Evolutionary conservation across 2,888 invertebrate genomes (phyloP), one percentile per base, ranked within the genome.

Genomic region (Exocentrus adspersus): DNA sequence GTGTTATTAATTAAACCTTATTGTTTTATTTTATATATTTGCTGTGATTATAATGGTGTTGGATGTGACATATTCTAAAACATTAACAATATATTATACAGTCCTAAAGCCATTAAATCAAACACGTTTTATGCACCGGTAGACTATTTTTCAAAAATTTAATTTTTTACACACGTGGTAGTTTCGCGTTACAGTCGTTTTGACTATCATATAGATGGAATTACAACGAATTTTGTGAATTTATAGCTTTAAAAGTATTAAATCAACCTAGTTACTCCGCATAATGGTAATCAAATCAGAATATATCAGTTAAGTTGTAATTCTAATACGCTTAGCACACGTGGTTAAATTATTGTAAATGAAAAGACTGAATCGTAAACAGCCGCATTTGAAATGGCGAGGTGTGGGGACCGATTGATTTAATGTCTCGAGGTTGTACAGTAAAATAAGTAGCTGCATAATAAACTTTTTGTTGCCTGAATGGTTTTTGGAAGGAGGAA

Each of bases 31-130:
- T 75, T 78, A 74, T 79, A 80, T 78, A 77, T 79, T 79, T 79
- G 78, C 81, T 81, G 80, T 81, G 80, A 81, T 81, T 80, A 76
- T 75, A 77, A 72, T 73, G 77, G 78, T 78, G 79, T 79, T 79
- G 77, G 78, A 77, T 77, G 77, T 78, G 73, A 77, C 74, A 76
- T 78, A 77, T 79, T 79, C 78, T 79, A 79, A 78, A 79, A 73
- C 75, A 76, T 73, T 77, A 72, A 71, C 69, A 67, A 62, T 62
- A 68, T 66, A n/a, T n/a, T n/a, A 69, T 65, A 70, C 62, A 66
- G 48, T 67, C 68, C 67, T 67, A 65, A 67, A 48, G 67, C 62
- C 67, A 72, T 71, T 71, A 71, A 72, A 72, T 72, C 71, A 74
- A 68, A 67, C 69, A 65, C 65, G 64, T 64, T 58, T 43, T 42